Base-by-base conservation (phyloP, 1,140 invertebrate genomes). In the Drosophila triauraria region DNA sequence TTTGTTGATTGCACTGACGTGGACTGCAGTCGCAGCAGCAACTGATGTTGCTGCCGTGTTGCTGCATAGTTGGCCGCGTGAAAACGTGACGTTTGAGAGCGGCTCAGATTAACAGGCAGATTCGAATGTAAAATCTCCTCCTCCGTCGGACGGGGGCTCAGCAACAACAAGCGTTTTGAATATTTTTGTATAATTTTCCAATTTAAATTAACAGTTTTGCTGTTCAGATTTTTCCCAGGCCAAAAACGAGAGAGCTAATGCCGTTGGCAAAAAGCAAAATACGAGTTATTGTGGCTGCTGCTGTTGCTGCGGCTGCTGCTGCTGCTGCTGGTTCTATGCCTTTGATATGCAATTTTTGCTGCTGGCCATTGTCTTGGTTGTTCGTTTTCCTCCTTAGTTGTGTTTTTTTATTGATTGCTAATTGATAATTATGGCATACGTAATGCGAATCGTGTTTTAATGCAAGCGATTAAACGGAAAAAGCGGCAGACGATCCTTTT, bases 171-270 rank as follows among this genome's bases (percentile, higher is more conserved):
- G 75, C 85, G 75, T 85, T 90, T 90, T 85, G 81, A 88, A 88
- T 88, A 88, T 88, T 88, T 88, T 88, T 85, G 86, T 90, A 90
- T 90, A 90, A 90, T 90, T 90, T 90, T 90, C 85, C 85, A 90
- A 90, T 90, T 90, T 91, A 90, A 90, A 90, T 90, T 90, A 90
- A 90, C 78, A 74, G 82, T 84, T 68, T 75, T 83, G 74, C 62
- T 80, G 64, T 44, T 65, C 64, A 65, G 68, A 81, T 90, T 82
- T 85, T 86, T 90, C 85, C 85, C 85, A 88, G 85, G 85, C 81
- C 85, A 56, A 64, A 80, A 58, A 58, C 42, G 30, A 76, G 48
- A 43, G 64, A 78, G 27, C 62, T 83, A 78, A 71, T 53, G 56
- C 74, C 80, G 54, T 50, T 63, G 72, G 67, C 84, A 74, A 70